Evolutionary conservation across 2,888 invertebrate genomes (phyloP), one percentile per base, ranked within the genome.

Genomic region (Agelastica alni): DNA sequence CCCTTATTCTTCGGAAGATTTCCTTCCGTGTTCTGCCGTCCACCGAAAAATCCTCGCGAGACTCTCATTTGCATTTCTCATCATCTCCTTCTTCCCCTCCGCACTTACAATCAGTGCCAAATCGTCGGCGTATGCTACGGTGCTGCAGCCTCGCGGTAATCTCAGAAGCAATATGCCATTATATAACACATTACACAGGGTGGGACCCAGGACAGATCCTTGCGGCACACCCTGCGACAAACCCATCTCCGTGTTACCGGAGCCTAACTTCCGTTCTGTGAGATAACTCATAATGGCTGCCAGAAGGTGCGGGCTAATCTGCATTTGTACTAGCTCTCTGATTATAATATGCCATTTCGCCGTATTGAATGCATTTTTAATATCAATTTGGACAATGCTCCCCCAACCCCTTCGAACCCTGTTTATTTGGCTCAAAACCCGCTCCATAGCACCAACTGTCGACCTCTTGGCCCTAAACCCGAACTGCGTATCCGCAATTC

Each of bases 81-180:
- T 30, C 30, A 30, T 30, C 4, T 54, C 41, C 3, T 3, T 26
- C 9, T 14, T 18, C n/a, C n/a, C n/a, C n/a, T n/a, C n/a, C n/a
- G n/a, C n/a, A n/a, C n/a, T n/a, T 7, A 47, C 46, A 5, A 56
- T 14, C 4, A 49, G n/a, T 3, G 51, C 56, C 2, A 56, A 39
- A 20, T 59, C 53, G 16, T 59, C 59, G 4, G 59, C 53, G 36
- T 46, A 59, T 1, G 47, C 59, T 14, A 51, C 42, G n/a, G n/a
- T n/a, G n/a, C n/a, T n/a, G n/a, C n/a, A n/a, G n/a, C n/a, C n/a
- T n/a, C n/a, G n/a, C n/a, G n/a, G n/a, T n/a, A n/a, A n/a, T n/a
- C n/a, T n/a, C n/a, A 2, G 43, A 4, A 3, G 20, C 32, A 51
- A 39, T 3, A 53, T 32, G 4, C 48, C 43, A 10, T 55, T 47